phyloP scores from a whole-genome alignment of 2,113 vertebrate genomes.

The Corythornis cristatus region DNA sequence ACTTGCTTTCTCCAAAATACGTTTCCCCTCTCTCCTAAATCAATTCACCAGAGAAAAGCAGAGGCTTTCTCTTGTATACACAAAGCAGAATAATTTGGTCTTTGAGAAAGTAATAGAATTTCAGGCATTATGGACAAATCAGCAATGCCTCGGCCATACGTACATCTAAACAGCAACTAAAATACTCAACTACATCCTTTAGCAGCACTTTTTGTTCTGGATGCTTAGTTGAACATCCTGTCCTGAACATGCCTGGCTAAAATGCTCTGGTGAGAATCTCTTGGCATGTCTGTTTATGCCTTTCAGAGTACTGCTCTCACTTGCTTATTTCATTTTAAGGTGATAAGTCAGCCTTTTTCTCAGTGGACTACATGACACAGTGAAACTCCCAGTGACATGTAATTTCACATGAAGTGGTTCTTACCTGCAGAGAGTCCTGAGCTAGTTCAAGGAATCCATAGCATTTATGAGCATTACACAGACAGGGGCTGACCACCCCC shows the following conservation, averaged over 20 bases:
- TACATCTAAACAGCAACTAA: background rate
- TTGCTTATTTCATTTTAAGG: background rate
- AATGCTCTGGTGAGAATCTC: background rate
- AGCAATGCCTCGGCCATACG: background rate
- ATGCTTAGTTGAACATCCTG: background rate
- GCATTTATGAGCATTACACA: accelerated
- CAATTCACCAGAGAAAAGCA: background rate
- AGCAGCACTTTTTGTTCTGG: background rate
- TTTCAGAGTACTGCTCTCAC: background rate
- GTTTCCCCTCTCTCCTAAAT: background rate
- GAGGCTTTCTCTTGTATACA: background rate
- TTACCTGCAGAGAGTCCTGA: background rate
- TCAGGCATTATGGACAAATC: background rate
- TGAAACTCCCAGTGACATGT: background rate
- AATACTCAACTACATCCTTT: background rate
- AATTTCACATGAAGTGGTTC: background rate
- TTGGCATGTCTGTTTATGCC: background rate
- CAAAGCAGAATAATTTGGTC: background rate
- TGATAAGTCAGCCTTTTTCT: background rate
- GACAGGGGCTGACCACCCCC: accelerated
- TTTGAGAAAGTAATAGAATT: background rate
- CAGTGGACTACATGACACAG: background rate
- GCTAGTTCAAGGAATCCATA: background rate
- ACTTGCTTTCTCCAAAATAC: background rate
- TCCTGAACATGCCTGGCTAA: background rate